phyloP scores from a whole-genome alignment of 2,888 invertebrate genomes.

The Oligia strigilis region DNA sequence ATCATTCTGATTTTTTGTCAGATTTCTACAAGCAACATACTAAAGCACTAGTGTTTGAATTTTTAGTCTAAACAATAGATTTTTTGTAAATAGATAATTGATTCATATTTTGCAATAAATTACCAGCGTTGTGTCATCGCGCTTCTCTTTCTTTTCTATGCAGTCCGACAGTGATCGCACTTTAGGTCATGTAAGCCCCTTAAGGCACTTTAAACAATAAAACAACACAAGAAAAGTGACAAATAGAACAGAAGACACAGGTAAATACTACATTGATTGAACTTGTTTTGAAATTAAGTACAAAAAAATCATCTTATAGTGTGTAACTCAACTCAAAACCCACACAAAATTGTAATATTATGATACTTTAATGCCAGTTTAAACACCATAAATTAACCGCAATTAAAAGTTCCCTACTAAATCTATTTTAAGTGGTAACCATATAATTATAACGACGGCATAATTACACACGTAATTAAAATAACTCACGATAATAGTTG shows the following conservation, averaged over 20 bases:
- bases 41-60: too few relatives aligned
- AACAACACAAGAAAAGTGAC: not conserved
- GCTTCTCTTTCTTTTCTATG: too few relatives aligned
- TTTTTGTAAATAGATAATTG: too few relatives aligned
- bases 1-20: too few relatives aligned
- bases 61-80: too few relatives aligned
- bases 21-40: too few relatives aligned
- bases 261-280: not conserved
- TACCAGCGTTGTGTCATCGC: too few relatives aligned
- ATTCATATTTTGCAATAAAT: too few relatives aligned
- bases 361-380: conserved; percentile 3
- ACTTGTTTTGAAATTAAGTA: not conserved
- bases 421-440: conserved; percentile 2
- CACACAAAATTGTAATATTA: conserved; percentile 4
- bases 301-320: not conserved
- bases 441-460: conserved; percentile 42
- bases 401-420: conserved; percentile 34
- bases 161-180: too few relatives aligned
- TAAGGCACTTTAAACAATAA: too few relatives aligned
- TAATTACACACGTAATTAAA: conserved; percentile 46
- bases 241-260: too few relatives aligned
- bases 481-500: conserved; percentile 40
- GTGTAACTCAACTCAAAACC: not conserved
- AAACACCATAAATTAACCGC: not conserved
- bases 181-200: too few relatives aligned